phyloP scores from a whole-genome alignment of 2,113 vertebrate species.

The Notiomystis cincta region DNA sequence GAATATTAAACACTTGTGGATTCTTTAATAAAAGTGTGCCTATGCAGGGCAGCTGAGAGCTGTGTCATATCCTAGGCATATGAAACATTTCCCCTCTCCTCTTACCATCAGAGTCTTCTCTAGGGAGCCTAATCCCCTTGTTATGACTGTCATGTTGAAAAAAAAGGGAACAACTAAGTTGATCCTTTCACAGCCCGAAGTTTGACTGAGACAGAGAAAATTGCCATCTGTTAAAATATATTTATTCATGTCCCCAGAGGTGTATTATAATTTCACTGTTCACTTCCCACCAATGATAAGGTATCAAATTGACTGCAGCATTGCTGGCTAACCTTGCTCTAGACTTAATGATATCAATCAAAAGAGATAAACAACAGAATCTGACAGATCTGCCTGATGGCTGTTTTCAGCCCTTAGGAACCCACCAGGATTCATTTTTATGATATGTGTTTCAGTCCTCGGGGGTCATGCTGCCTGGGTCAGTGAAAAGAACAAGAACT shows the following conservation, averaged over 20 bases:
- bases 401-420: conserved; percentile 16
- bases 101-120: not conserved
- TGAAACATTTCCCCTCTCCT: not conserved
- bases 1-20: not conserved
- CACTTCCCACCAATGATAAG: conserved; percentile 7
- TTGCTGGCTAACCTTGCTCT: conserved; percentile 3
- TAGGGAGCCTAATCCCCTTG: not conserved
- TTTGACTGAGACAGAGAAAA: not conserved
- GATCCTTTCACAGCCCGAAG: not conserved
- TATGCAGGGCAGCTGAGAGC: not conserved
- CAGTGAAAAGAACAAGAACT: conserved; percentile 13
- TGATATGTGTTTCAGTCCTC: conserved; percentile 5
- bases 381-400: conserved; percentile 7
- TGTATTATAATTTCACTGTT: conserved; percentile 30
- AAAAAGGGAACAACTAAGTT: not conserved
- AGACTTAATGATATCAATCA: conserved; percentile 21
- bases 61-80: not conserved
- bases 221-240: not conserved
- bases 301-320: not conserved
- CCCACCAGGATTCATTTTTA: conserved; percentile 20
- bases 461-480: not conserved
- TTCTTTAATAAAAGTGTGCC: not conserved
- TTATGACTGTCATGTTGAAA: not conserved
- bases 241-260: conserved; percentile 10
- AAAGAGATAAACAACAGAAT: conserved; percentile 37